Conservation (phyloP, 2,113 vertebrate genomes). For the Vanacampus margaritifer region DNA sequence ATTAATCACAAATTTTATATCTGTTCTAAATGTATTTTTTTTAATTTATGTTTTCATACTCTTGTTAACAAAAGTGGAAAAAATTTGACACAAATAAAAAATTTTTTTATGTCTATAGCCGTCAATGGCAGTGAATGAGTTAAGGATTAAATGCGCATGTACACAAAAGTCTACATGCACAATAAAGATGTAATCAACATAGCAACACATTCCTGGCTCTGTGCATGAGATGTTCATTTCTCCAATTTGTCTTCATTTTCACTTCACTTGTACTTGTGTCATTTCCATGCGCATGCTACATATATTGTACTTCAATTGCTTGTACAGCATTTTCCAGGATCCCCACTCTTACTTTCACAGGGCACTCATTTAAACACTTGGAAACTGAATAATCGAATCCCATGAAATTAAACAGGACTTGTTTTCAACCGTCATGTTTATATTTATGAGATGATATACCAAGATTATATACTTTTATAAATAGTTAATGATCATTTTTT, state of each 20-base stretch:
- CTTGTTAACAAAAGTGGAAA: too few relatives aligned
- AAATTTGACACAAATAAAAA: too few relatives aligned
- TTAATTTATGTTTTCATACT: too few relatives aligned
- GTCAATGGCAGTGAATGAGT: too few relatives aligned
- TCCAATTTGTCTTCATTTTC: not conserved
- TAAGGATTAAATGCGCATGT: too few relatives aligned
- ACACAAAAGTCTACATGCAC: too few relatives aligned
- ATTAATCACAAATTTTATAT: too few relatives aligned
- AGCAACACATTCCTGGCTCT: slow-evolving; percentile 21
- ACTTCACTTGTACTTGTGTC: not conserved
- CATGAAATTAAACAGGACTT: not conserved
- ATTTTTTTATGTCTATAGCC: too few relatives aligned
- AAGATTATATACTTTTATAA: not conserved
- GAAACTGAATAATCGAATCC: not conserved
- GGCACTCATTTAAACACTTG: not conserved
- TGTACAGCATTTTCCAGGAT: not conserved
- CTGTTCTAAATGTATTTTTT: too few relatives aligned
- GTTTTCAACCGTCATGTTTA: not conserved
- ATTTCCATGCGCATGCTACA: slow-evolving; percentile 2
- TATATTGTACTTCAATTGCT: slow-evolving; percentile 1
- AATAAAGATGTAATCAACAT: not conserved
- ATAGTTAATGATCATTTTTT: not conserved
- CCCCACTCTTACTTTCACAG: not conserved
- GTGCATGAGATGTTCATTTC: not conserved
- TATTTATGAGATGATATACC: not conserved